Evolutionary conservation across 2,113 vertebrate species (phyloP).

Genomic region (Puma concolor): DNA sequence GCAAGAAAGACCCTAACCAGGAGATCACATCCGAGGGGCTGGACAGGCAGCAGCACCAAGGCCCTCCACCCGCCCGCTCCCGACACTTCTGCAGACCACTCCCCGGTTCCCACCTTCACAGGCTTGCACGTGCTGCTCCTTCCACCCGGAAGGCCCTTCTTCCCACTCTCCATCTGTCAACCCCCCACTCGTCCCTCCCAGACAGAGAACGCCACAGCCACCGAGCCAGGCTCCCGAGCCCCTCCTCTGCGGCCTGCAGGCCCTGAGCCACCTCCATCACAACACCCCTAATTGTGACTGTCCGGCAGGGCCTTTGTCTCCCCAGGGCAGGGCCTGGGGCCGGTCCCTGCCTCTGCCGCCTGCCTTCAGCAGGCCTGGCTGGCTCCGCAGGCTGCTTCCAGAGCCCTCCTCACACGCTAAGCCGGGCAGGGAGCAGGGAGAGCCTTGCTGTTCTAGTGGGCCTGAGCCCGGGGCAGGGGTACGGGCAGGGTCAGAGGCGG

Average conservation of each 20-base stretch:
- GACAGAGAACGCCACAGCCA: slow-evolving; percentile 10
- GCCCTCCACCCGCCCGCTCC: background rate
- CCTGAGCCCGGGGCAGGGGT: background rate
- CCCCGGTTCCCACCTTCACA: background rate
- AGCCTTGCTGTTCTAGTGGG: background rate
- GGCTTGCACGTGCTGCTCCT: background rate
- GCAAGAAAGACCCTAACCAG: background rate
- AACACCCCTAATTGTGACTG: background rate
- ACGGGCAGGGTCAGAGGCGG: background rate
- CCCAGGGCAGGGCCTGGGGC: background rate
- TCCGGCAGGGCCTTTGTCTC: background rate
- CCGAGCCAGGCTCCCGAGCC: slow-evolving; percentile 14
- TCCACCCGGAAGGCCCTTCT: slow-evolving; percentile 35
- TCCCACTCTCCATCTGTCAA: slow-evolving; percentile 46
- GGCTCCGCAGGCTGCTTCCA: background rate
- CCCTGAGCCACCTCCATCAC: background rate
- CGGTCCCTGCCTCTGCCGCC: background rate
- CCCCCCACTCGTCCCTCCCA: slow-evolving; percentile 16
- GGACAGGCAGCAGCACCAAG: rapidly evolving
- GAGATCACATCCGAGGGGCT: background rate
- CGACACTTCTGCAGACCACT: background rate
- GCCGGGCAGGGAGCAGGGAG: background rate
- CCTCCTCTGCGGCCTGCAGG: background rate
- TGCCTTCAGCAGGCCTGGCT: background rate
- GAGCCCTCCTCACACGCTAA: background rate